phyloP scores from a whole-genome alignment of 1,140 invertebrate genomes.

The Palaemon carinicauda region DNA sequence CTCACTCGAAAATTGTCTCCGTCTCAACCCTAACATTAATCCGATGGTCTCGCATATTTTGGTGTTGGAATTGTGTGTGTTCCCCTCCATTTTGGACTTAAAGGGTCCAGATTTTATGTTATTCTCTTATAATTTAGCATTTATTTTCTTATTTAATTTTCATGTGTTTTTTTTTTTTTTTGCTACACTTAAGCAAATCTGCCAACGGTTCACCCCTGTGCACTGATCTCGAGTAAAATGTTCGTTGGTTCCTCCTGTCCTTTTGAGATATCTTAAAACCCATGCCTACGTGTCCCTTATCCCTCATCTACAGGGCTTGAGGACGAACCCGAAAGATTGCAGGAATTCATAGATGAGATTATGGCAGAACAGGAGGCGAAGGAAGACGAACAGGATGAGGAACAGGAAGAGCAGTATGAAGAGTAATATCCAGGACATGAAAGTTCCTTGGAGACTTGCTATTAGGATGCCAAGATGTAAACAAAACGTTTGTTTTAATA shows the following conservation, averaged over 20 bases:
- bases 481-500: neutral
- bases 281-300: neutral
- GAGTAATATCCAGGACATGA: neutral
- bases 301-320: slow-evolving; percentile 27
- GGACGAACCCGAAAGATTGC: slow-evolving; percentile 39
- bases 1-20: too few species aligned
- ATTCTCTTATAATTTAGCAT: too few species aligned
- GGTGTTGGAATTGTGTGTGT: too few species aligned
- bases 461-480: neutral
- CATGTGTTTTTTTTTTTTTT: too few species aligned
- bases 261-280: neutral
- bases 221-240: neutral
- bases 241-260: neutral
- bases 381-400: slow-evolving; percentile 9
- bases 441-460: neutral
- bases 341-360: slow-evolving; percentile 44
- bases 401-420: slow-evolving; percentile 10
- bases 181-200: too few species aligned
- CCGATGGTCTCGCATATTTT: too few species aligned
- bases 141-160: too few species aligned
- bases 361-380: slow-evolving; percentile 5
- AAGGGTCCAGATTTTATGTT: too few species aligned
- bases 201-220: neutral
- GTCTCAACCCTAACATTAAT: too few species aligned
- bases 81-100: too few species aligned